These are phyloP conservation scores for Drosophila ananassae DNA, from an alignment of 1,140 invertebrate species.

Conservation along the genomic window DNA sequence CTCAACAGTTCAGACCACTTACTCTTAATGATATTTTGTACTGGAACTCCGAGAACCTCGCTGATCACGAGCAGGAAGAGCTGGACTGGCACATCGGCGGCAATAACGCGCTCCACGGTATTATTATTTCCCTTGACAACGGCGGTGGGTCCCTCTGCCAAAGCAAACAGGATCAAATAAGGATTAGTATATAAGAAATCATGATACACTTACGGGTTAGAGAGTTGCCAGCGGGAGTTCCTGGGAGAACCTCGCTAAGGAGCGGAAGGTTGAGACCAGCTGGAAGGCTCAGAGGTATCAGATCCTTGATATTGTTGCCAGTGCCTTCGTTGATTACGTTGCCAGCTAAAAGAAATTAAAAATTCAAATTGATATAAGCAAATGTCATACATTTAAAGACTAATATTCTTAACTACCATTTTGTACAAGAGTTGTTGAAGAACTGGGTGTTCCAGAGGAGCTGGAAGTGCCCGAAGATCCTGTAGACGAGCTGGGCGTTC, in stretches of 20 bases:
- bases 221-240: conserved; percentile 4
- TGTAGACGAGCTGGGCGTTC: not conserved
- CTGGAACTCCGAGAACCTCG: not conserved
- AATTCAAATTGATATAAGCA: not conserved
- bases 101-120: not conserved
- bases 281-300: not conserved
- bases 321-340: not conserved
- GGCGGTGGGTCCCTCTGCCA: not conserved
- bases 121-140: not conserved
- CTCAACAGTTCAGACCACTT: not conserved
- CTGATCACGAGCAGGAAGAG: conserved; percentile 1
- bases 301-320: conserved; percentile 3
- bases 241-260: conserved; percentile 1
- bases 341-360: not conserved
- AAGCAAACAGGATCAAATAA: not conserved
- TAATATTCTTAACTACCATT: not conserved
- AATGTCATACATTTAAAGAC: too few relatives aligned
- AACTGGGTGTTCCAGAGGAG: not conserved
- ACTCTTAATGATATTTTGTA: not conserved
- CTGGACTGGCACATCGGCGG: not conserved
- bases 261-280: not conserved
- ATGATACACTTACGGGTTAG: conserved; percentile 9
- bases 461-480: not conserved
- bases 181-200: too few relatives aligned
- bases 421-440: not conserved